Evolutionary conservation across 2,797 vertebrate species (phyloP).

Genomic region (Eleutherodactylus coqui): DNA sequence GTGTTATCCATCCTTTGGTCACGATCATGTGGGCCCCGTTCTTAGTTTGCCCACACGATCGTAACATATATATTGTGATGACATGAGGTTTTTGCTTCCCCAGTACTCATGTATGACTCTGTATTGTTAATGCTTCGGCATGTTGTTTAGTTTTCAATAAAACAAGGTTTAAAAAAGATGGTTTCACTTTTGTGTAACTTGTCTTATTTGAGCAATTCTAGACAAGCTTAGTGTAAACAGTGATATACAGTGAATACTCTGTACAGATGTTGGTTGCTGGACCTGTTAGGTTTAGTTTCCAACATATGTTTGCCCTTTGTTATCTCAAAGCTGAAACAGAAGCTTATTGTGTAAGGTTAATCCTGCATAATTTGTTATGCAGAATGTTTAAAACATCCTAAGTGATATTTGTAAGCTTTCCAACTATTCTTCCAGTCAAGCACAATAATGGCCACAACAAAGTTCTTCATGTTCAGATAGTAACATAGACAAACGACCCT

Average conservation of each 20-base stretch:
- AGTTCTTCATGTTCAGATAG: background rate
- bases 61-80: too few species aligned
- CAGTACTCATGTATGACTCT: too few species aligned
- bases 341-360: constrained; percentile 17
- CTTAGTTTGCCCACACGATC: too few species aligned
- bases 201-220: background rate
- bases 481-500: constrained; percentile 10
- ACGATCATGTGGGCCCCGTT: too few species aligned
- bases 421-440: background rate
- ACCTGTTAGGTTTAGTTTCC: constrained; percentile 4
- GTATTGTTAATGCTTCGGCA: too few species aligned
- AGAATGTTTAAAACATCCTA: constrained; percentile 30
- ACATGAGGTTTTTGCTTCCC: too few species aligned
- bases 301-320: constrained; percentile 27
- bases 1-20: too few species aligned
- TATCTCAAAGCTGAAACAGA: constrained; percentile 19
- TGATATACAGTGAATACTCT: background rate
- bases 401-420: constrained; percentile 16
- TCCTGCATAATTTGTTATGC: constrained; percentile 20
- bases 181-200: background rate
- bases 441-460: background rate
- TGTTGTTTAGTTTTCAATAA: too few species aligned
- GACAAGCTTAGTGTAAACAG: background rate
- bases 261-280: background rate
- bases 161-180: too few species aligned